Evolutionary conservation across 2,797 vertebrate genomes (phyloP).

Genomic region (Gymnodraco acuticeps): DNA sequence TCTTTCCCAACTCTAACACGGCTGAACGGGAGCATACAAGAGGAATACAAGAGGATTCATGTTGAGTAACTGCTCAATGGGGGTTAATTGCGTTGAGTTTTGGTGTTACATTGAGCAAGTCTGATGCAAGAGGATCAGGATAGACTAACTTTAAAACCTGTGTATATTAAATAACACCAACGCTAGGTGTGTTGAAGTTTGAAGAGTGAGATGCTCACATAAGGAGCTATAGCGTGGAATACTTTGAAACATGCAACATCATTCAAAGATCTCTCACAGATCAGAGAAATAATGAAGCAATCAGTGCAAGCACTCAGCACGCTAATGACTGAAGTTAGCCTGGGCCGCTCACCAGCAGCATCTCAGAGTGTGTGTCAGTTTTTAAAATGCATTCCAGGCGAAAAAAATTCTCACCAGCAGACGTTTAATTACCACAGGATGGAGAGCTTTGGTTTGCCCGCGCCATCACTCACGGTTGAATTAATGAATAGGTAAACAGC

Average conservation of each 20-base stretch:
- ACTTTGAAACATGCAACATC: conserved; percentile 65
- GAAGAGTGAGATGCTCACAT: background rate
- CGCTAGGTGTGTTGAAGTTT: conserved; percentile 18
- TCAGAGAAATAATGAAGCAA: conserved; percentile 82
- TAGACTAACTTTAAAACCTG: conserved; percentile 7
- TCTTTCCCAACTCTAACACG: conserved; percentile 33
- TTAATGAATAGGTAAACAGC: conserved; percentile 78
- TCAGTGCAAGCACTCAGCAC: conserved; percentile 74
- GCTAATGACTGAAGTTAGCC: conserved; percentile 74
- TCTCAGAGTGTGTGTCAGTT: conserved; percentile 27
- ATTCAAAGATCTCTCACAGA: conserved; percentile 69
- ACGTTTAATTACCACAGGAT: conserved; percentile 76
- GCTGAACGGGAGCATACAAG: background rate
- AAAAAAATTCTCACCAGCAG: conserved; percentile 65
- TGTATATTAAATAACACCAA: background rate
- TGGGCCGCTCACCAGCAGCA: conserved; percentile 43
- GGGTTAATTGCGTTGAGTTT: conserved; percentile 31
- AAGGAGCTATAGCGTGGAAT: conserved; percentile 62
- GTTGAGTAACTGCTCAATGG: conserved; percentile 19
- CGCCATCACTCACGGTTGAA: conserved; percentile 72
- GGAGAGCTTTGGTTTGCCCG: conserved; percentile 51
- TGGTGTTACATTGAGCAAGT: conserved; percentile 11
- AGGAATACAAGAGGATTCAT: conserved; percentile 10
- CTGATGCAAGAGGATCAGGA: conserved; percentile 45
- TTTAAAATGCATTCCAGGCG: conserved; percentile 45